Evolutionary conservation across 2,797 vertebrate genomes (phyloP), one percentile per base, ranked within the genome.

Genomic region (Poeciliopsis gracilis): DNA sequence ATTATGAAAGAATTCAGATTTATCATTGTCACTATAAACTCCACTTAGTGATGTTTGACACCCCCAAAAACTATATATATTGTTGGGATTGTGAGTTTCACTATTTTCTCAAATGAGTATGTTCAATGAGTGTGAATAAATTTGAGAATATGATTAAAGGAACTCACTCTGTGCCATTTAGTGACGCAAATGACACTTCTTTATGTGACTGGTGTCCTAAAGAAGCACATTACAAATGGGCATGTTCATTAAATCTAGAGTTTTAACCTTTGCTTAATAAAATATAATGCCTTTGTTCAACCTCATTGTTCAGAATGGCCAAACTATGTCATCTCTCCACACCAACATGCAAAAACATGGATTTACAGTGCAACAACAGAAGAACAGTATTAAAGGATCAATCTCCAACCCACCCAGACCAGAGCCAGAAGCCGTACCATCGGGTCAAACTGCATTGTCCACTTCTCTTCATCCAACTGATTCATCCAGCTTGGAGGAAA

Each of bases 261-360:
- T 63, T 63, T 36, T 23, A 11, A 41, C 45, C 13, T n/a, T 25
- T 15, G 36, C 36, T 12, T 70, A 84, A 23, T 73, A 25, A 77
- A 4, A 46, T 83, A 47, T 30, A 66, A 57, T 70, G 25, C 23
- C 11, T 69, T 33, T 67, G 20, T 41, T 67, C 61, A 70, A 33
- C n/a, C 10, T 11, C 8, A 38, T 78, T 10, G 41, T 73, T 66
- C 59, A 83, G 33, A 71, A 43, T 87, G 86, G 86, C 84, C 89
- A 91, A 80, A 86, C 72, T 92, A 67, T 95, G 91, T 88, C 87
- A 75, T 92, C 93, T 94, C 78, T 94, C 80, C 87, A 75, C 83
- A 74, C 72, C 76, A 74, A 82, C 63, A 66, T 66, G 2, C 73
- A 75, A 47, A 15, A 79, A 77, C 78, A 51, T 63, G 77, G 81